These are phyloP conservation scores for Aporophyla lueneburgensis DNA, from an alignment of 2,888 invertebrate genomes.

Conservation along the genomic window DNA sequence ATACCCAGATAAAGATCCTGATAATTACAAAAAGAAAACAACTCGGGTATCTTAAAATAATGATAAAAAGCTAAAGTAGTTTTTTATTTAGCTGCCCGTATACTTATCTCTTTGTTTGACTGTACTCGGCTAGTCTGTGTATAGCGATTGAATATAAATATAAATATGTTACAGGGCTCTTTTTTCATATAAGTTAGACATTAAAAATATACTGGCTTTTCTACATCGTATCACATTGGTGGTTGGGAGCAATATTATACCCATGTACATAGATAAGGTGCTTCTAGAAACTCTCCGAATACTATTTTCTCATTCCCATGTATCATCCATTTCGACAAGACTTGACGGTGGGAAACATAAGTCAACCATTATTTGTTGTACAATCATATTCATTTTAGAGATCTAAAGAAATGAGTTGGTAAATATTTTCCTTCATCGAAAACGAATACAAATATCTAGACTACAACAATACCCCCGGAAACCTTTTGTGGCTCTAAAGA, in stretches of 20 bases:
- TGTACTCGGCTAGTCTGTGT: neutral
- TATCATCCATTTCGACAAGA: constrained; percentile 11
- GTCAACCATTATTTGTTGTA: neutral
- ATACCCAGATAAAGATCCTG: neutral
- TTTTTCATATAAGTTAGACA: neutral
- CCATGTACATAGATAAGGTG: neutral
- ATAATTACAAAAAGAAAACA: too few relatives aligned
- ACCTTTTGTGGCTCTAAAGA: neutral
- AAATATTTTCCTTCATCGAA: constrained; percentile 57
- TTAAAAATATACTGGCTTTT: neutral
- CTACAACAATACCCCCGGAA: neutral
- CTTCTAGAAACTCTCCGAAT: constrained; percentile 3
- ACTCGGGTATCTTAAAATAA: too few relatives aligned
- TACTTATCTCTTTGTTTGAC: neutral
- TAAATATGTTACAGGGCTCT: neutral
- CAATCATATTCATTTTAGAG: neutral
- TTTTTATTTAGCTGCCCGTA: neutral
- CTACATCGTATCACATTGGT: constrained; percentile 15
- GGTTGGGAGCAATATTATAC: constrained; percentile 15
- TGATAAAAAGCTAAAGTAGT: neutral
- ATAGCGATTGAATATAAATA: neutral
- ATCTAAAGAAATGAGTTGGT: neutral
- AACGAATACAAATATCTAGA: neutral
- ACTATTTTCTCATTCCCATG: neutral
- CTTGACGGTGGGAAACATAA: neutral